Percentiles rank a stretch among this genome's conserved stretches.
Conservation (phyloP, 1,140 invertebrate genomes). For the Drosophila arizonae region DNA sequence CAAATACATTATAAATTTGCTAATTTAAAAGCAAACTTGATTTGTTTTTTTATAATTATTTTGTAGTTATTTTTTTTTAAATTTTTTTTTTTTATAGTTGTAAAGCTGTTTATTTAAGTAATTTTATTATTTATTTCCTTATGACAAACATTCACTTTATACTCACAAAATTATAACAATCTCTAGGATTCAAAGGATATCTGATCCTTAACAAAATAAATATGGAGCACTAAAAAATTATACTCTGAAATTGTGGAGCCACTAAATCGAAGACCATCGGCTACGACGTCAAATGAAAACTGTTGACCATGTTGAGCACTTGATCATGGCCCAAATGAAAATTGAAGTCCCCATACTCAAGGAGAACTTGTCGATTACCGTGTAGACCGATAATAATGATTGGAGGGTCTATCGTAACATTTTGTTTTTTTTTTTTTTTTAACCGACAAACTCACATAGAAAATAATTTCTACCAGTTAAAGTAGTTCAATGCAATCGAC, state of each 20-base stretch:
- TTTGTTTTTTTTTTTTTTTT: neutral
- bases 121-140: too few relatives aligned
- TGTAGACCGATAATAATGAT: constrained; percentile 7
- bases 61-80: too few relatives aligned
- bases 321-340: constrained; percentile 14
- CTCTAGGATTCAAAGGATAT: neutral
- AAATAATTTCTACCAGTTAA: constrained; percentile 13
- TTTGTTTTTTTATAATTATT: too few relatives aligned
- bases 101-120: too few relatives aligned
- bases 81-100: too few relatives aligned
- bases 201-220: neutral
- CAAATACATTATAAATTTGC: too few relatives aligned
- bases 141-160: neutral
- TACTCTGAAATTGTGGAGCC: neutral
- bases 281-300: constrained; percentile 23
- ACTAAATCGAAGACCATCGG: neutral
- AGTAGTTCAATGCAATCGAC: constrained; percentile 19
- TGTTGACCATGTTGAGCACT: constrained; percentile 5
- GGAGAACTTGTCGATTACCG: constrained; percentile 8
- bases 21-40: too few relatives aligned
- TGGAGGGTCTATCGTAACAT: constrained; percentile 10
- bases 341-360: constrained; percentile 1
- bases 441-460: constrained; percentile 12
- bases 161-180: constrained; percentile 13
- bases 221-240: neutral